These are phyloP conservation scores for Ctenochaetus hawaiiensis DNA, from an alignment of 2,797 vertebrate genomes.

Conservation along the genomic window DNA sequence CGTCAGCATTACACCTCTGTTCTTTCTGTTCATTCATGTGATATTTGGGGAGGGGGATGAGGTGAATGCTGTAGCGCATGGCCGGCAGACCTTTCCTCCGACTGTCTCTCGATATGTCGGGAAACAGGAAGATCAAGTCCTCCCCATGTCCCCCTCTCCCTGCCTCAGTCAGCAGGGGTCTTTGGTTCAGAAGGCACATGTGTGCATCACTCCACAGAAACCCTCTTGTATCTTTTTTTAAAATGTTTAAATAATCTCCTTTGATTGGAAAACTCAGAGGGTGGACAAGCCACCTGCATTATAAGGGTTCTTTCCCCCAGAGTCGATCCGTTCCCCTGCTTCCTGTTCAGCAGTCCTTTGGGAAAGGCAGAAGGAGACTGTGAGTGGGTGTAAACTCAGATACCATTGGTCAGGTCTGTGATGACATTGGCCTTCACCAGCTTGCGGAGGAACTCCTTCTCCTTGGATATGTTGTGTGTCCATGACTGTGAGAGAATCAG, in stretches of 20 bases:
- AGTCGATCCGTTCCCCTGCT: constrained; percentile 51
- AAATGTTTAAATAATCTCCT: constrained; percentile 56
- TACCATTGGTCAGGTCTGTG: constrained; percentile 93
- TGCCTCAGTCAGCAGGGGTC: constrained; percentile 70
- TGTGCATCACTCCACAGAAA: constrained; percentile 69
- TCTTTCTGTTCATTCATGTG: constrained; percentile 27
- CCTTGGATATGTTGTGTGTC: constrained; percentile 96
- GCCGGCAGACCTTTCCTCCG: constrained; percentile 33
- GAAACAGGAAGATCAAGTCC: constrained; percentile 43
- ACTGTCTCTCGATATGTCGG: constrained; percentile 36
- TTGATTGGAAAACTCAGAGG: constrained; percentile 61
- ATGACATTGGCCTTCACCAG: constrained; percentile 93
- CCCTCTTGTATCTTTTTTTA: constrained; percentile 31
- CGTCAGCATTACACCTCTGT: constrained; percentile 20
- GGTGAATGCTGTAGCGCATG: constrained; percentile 43
- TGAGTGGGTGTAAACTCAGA: constrained; percentile 83
- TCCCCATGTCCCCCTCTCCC: constrained; percentile 21
- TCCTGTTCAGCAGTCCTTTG: constrained; percentile 63
- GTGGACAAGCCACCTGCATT: constrained; percentile 54
- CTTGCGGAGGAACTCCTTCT: constrained; percentile 95
- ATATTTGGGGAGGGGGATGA: constrained; percentile 20
- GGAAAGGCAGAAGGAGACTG: constrained; percentile 64
- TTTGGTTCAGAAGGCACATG: constrained; percentile 85
- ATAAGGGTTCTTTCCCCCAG: constrained; percentile 30
- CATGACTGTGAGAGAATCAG: constrained; percentile 87